These are phyloP conservation scores for Thereva unica DNA, from an alignment of 2,888 invertebrate genomes.

Conservation along the genomic window DNA sequence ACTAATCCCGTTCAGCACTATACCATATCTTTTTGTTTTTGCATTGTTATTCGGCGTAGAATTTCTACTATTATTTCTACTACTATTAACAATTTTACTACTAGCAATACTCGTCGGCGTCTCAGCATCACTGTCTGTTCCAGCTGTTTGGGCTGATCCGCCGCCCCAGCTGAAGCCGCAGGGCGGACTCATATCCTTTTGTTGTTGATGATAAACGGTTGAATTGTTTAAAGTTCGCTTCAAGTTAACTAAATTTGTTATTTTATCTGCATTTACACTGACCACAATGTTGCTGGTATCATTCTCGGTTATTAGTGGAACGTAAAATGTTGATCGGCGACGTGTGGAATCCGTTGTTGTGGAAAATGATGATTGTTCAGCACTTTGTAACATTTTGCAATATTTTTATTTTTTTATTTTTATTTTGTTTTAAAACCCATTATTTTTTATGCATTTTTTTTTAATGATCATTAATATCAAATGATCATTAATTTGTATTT, in stretches of 20 bases:
- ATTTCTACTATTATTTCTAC: constrained; percentile 10
- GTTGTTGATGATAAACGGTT: neutral
- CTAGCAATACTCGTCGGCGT: constrained; percentile 2
- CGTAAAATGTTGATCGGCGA: constrained; percentile 76
- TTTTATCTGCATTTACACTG: constrained; percentile 20
- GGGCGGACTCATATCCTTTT: constrained; percentile 44
- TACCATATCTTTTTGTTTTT: constrained; percentile 54
- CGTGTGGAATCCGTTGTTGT: constrained; percentile 49
- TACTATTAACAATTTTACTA: constrained; percentile 5
- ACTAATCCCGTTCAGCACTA: constrained; percentile 55
- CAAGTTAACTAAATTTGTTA: constrained; percentile 24
- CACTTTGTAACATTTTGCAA: constrained; percentile 49
- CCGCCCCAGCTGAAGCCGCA: constrained; percentile 58
- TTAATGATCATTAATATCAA: too few species aligned
- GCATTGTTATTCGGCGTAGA: constrained; percentile 42
- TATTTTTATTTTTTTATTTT: constrained; percentile 4
- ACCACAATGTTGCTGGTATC: constrained; percentile 36
- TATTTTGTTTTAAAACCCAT: neutral
- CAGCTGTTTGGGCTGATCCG: constrained; percentile 5
- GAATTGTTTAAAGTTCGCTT: constrained; percentile 22
- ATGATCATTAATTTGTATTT: too few species aligned
- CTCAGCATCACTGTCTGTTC: constrained; percentile 8
- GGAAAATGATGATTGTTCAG: constrained; percentile 42
- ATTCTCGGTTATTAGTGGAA: constrained; percentile 63
- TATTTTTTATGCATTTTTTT: neutral